Percentiles rank a stretch among this genome's conserved stretches.
These are phyloP conservation scores for Muraenolepis orangiensis DNA, from an alignment of 2,797 vertebrate genomes.

Conservation along the genomic window DNA sequence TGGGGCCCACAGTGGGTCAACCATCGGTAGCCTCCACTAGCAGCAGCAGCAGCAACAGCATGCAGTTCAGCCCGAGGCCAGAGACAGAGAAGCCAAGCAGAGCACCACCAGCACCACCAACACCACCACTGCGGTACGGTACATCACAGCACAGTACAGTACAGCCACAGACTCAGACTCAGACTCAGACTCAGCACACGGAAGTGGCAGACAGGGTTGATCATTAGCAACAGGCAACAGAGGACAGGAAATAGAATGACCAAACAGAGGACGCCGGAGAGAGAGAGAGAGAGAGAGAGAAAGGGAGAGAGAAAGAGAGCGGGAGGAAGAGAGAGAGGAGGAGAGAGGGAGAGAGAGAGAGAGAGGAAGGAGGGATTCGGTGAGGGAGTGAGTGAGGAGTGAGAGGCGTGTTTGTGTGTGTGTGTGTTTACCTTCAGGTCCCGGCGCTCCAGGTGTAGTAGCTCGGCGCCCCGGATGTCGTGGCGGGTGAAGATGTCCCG, in stretches of 20 bases:
- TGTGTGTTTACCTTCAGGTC: constrained; percentile 92
- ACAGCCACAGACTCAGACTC: too few species aligned
- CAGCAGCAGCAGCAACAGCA: constrained; percentile 41
- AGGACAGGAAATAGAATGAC: constrained; percentile 55
- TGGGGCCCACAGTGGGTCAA: neutral
- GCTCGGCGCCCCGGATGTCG: constrained; percentile 98
- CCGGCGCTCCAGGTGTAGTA: constrained; percentile 98
- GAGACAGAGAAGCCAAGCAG: constrained; percentile 89
- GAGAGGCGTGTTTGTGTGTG: constrained; percentile 9
- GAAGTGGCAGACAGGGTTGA: constrained; percentile 66
- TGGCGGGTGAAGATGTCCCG: constrained; percentile 97
- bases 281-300: constrained; percentile 66
- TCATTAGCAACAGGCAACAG: constrained; percentile 60
- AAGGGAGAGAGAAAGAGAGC: constrained; percentile 24
- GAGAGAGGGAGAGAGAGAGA: constrained; percentile 31
- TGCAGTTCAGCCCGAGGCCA: constrained; percentile 23
- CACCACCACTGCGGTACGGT: constrained; percentile 44
- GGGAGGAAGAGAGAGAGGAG: constrained; percentile 38
- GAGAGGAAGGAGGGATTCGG: constrained; percentile 48
- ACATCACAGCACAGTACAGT: constrained; percentile 82
- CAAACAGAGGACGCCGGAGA: constrained; percentile 33
- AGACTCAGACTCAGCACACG: constrained; percentile 62
- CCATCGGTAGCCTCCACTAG: neutral
- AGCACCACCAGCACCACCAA: too few species aligned
- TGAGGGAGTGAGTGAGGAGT: constrained; percentile 72